Evolutionary conservation across 37 sponge, comb jelly and placozoan genomes (phyloP), one percentile per base, ranked within the genome.

Genomic region (Dysidea cf. avara): DNA sequence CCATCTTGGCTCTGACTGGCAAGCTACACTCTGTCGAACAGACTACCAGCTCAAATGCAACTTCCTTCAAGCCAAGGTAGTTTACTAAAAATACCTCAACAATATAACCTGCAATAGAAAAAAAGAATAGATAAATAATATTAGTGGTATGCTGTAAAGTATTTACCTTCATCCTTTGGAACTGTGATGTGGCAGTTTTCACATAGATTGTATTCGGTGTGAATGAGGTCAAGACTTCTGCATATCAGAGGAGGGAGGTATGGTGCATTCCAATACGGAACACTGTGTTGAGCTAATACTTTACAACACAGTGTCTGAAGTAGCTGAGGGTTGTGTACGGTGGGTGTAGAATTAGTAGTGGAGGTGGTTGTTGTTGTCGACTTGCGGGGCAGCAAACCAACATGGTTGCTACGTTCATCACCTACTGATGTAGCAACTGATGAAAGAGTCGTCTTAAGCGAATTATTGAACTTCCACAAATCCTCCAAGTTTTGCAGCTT

Each of bases 141-240:
- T 32, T 65, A 38, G 12, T 37, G 66, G 40, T 34, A 33, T 33
- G 24, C 64, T 34, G 24, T 7, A 18, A 9, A 34, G 31, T 31
- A 40, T n/a, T 9, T 20, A 6, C 40, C 56, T 22, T 13, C 11
- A 7, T 0, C 40, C 38, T 55, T 36, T 0, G 66, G 33, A n/a
- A 63, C 30, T n/a, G 56, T 61, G 7, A 38, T 31, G 39, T 63
- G 30, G 57, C 89, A 88, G 54, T 78, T 35, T 12, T 81, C 73
- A 57, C 88, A 78, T 20, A 60, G 21, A 9, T 5, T 29, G 29
- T 68, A 74, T 7, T 60, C 21, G 0, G 61, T 49, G 16, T 79
- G 86, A 46, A 83, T 49, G 3, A 36, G 49, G 31, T 84, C 86
- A 61, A 90, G 39, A 16, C 38, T 72, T 35, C 76, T 80, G 77